A percentile compares a stretch with the other conserved stretches of the same genome.
phyloP scores from a whole-genome alignment of 2,797 vertebrate species.

The Acanthiza pusilla region DNA sequence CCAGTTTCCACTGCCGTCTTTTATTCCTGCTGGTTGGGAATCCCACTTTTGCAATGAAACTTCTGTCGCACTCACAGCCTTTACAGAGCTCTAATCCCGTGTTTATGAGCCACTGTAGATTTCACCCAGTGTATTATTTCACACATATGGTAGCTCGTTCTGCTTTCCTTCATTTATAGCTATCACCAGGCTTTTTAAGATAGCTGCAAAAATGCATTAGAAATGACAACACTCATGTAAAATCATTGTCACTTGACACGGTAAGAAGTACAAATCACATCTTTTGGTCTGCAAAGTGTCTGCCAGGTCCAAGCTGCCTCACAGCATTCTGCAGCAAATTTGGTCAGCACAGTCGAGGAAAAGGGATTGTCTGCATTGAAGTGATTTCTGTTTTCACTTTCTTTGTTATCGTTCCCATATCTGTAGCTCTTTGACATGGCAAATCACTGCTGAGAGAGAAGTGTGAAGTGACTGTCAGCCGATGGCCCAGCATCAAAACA shows the following conservation, averaged over 20 bases:
- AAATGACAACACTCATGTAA: not conserved
- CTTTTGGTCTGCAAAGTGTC: not conserved
- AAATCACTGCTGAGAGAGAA: not conserved
- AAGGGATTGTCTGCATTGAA: not conserved
- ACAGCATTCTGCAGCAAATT: not conserved
- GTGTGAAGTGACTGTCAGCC: not conserved
- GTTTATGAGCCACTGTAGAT: not conserved
- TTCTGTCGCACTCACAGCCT: not conserved
- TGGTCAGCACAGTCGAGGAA: not conserved
- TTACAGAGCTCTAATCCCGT: not conserved
- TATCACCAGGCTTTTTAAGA: not conserved
- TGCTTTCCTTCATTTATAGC: not conserved
- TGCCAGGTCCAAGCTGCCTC: not conserved
- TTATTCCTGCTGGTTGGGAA: not conserved
- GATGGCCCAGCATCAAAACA: conserved; percentile 15
- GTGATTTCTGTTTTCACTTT: not conserved
- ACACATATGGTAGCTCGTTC: not conserved
- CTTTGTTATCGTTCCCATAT: not conserved
- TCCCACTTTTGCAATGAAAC: not conserved
- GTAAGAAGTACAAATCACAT: not conserved
- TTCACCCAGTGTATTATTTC: not conserved
- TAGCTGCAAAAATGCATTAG: not conserved
- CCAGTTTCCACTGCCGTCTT: not conserved
- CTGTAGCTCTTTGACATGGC: not conserved
- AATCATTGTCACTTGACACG: not conserved